phyloP scores from a whole-genome alignment of 2,888 invertebrate genomes.

The Neoitamus cyanurus region DNA sequence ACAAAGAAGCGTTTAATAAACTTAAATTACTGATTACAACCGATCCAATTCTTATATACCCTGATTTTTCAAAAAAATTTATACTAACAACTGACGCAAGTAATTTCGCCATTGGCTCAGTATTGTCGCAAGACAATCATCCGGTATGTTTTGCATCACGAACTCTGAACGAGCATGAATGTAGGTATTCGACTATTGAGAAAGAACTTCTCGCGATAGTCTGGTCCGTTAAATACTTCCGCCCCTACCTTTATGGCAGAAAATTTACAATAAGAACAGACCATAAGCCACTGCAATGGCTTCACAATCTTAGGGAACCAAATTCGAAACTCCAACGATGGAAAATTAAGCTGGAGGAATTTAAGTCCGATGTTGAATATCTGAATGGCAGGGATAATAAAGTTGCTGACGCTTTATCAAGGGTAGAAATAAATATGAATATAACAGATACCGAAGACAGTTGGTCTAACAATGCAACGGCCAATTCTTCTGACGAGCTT shows the following conservation, averaged over 20 bases:
- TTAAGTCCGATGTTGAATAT: slow-evolving; percentile 47
- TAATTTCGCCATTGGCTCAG: background rate
- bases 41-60: slow-evolving; percentile 15
- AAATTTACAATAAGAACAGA: slow-evolving; percentile 44
- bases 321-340: slow-evolving; percentile 46
- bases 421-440: slow-evolving; percentile 30
- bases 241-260: slow-evolving; percentile 43
- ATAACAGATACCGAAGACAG: background rate
- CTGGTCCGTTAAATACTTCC: slow-evolving; percentile 33
- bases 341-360: slow-evolving; percentile 46
- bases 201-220: slow-evolving; percentile 47
- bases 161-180: slow-evolving; percentile 45
- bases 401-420: slow-evolving; percentile 39
- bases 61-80: slow-evolving; percentile 28
- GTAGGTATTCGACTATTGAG: slow-evolving; percentile 37
- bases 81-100: background rate
- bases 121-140: slow-evolving; percentile 23
- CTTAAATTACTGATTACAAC: background rate
- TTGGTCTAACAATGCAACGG: slow-evolving; percentile 46
- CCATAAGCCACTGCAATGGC: slow-evolving; percentile 49
- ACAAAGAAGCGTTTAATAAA: background rate
- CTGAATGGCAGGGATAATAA: slow-evolving; percentile 52
- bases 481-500: background rate
- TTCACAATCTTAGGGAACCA: slow-evolving; percentile 47
- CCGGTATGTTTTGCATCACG: slow-evolving; percentile 30